These are phyloP conservation scores for Eupithecia exiguata DNA, from an alignment of 2,888 invertebrate genomes.

Conservation along the genomic window DNA sequence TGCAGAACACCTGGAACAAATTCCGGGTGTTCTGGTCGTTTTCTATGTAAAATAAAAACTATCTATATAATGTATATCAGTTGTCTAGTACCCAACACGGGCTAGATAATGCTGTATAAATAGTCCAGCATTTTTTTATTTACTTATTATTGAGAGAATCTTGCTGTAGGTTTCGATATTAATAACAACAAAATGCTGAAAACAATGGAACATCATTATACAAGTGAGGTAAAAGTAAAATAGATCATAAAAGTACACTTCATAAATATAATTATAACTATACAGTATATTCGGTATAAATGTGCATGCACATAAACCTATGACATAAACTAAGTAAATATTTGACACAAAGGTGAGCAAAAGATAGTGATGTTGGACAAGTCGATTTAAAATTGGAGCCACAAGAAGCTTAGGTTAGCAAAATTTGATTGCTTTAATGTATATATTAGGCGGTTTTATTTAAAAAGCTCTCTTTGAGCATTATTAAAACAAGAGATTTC, in stretches of 20 bases:
- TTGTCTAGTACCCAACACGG: too few relatives aligned
- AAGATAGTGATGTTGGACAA: slow-evolving; percentile 43
- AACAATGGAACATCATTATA: background rate
- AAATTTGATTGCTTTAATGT: background rate
- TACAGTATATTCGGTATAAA: background rate
- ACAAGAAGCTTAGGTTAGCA: background rate
- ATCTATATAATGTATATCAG: too few relatives aligned
- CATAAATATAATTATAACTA: slow-evolving; percentile 15
- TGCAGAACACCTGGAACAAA: too few relatives aligned
- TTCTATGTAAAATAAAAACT: too few relatives aligned
- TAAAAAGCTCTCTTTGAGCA: background rate
- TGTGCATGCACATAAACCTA: too few relatives aligned
- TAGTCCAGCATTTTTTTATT: too few relatives aligned
- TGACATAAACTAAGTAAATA: slow-evolving; percentile 25
- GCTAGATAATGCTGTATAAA: too few relatives aligned
- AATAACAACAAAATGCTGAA: background rate
- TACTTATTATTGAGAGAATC: background rate
- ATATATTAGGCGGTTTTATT: background rate
- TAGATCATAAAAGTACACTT: background rate
- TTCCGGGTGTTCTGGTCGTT: too few relatives aligned
- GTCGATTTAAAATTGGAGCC: background rate
- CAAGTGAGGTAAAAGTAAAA: background rate
- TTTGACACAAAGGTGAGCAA: slow-evolving; percentile 58
- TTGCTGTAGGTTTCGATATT: background rate
- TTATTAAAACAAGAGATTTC: background rate